Evolutionary conservation across 2,888 invertebrate genomes (phyloP), one percentile per base, ranked within the genome.

Genomic region (Eristalis pertinax): DNA sequence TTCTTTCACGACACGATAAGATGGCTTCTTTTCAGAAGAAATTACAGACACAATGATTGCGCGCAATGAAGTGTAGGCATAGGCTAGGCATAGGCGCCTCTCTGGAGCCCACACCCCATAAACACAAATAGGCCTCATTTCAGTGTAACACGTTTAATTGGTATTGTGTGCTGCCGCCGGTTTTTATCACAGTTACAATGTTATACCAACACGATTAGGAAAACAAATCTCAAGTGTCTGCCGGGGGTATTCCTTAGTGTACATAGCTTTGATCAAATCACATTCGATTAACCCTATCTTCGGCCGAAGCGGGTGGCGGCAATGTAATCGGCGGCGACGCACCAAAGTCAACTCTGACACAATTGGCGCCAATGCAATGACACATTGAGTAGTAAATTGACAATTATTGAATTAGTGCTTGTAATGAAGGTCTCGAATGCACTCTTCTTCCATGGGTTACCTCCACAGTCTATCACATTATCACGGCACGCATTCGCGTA

Each of bases 281-380:
- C 56, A 81, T 63, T 69, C 81, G 67, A 13, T n/a, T 43, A 84
- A 75, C 80, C 74, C 74, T 81, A 67, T 80, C 74, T 84, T 41
- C 32, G 22, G 11, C 10, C 11, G 26, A 67, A 43, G 56, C 74
- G 70, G 43, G 43, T 41, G 43, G 43, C 58, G 60, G 38, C 22
- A 67, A 13, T 43, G 56, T 38, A 41, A 35, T 38, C 62, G 43
- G 56, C 67, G 72, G 43, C 84, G 75, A 38, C 65, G 63, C 74
- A 62, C 60, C 56, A 63, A 84, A 56, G 63, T 70, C 77, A 75
- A 69, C 69, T 69, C 56, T 75, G 86, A 83, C 83, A 87, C 78
- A 74, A 83, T 87, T 87, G 86, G 86, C 86, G 86, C 86, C 86
- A 87, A 72, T 72, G 78, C 83, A 79, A 32, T 79, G 86, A 84